These are phyloP conservation scores for Amphiprion clarkii DNA, from an alignment of 2,797 vertebrate species.

Conservation along the genomic window DNA sequence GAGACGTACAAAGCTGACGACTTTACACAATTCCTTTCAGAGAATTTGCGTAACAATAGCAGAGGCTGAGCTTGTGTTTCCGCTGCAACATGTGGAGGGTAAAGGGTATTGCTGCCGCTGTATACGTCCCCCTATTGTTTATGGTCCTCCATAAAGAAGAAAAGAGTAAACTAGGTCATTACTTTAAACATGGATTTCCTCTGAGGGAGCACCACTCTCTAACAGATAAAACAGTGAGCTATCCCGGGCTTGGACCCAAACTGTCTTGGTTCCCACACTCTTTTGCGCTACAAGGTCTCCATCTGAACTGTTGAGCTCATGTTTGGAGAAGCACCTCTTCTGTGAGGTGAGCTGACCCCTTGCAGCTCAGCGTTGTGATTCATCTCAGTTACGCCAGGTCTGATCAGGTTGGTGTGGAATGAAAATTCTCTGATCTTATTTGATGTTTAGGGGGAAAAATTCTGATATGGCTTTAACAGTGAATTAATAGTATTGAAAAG, in stretches of 20 bases:
- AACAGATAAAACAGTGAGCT: constrained; percentile 64
- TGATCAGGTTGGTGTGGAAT: constrained; percentile 14
- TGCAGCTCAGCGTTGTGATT: constrained; percentile 40
- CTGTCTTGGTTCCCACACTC: constrained; percentile 65
- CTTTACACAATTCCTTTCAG: constrained; percentile 19
- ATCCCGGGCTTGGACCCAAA: constrained; percentile 42
- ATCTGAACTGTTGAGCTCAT: constrained; percentile 58
- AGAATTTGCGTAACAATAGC: constrained; percentile 36
- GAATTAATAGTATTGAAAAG: too few relatives aligned
- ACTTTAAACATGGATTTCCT: constrained; percentile 78
- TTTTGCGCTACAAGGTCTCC: constrained; percentile 42
- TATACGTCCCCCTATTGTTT: constrained; percentile 71
- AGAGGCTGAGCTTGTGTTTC: constrained; percentile 39
- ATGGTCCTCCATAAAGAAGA: constrained; percentile 56
- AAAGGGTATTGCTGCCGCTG: constrained; percentile 12
- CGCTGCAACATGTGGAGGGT: constrained; percentile 24
- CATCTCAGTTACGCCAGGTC: constrained; percentile 17
- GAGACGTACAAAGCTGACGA: neutral
- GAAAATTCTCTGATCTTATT: too few relatives aligned
- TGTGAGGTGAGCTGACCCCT: constrained; percentile 67
- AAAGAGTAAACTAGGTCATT: constrained; percentile 66
- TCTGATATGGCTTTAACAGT: too few relatives aligned
- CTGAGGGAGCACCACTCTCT: constrained; percentile 60
- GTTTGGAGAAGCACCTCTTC: constrained; percentile 71
- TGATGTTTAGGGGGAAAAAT: too few relatives aligned